A percentile compares a stretch with the other conserved stretches of the same genome.
Conservation (phyloP, 2,797 vertebrate species). For the Enoplosus armatus region DNA sequence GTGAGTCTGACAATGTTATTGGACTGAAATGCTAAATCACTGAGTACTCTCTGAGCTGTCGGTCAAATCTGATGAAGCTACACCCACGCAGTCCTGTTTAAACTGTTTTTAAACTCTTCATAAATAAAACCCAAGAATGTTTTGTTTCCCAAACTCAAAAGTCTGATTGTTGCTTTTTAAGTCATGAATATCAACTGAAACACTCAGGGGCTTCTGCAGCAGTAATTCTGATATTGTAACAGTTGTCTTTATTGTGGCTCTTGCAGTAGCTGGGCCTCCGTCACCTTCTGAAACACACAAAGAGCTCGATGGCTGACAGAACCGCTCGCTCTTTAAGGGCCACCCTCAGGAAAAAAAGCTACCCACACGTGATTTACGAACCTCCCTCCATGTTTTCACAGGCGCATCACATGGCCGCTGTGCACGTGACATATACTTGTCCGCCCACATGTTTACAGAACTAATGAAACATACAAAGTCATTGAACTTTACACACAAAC, state of each 20-base stretch:
- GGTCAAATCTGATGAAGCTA: too few species aligned
- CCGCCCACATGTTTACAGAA: constrained; percentile 40
- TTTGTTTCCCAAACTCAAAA: too few species aligned
- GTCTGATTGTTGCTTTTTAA: too few species aligned
- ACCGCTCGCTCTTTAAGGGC: constrained; percentile 10
- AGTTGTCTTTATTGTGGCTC: background rate
- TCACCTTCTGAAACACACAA: constrained; percentile 22
- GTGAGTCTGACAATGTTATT: too few species aligned
- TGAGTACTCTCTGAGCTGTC: too few species aligned
- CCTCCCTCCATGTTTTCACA: constrained; percentile 10
- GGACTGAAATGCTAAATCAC: too few species aligned
- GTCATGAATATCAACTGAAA: too few species aligned
- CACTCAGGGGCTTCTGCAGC: too few species aligned
- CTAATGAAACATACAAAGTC: constrained; percentile 25
- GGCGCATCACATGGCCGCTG: background rate
- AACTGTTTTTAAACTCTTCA: too few species aligned
- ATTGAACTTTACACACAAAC: constrained; percentile 1
- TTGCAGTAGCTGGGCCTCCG: background rate
- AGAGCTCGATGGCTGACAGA: background rate
- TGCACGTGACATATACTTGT: constrained; percentile 15
- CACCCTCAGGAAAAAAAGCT: constrained; percentile 13
- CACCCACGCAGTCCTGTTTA: too few species aligned
- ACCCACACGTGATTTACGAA: constrained; percentile 12
- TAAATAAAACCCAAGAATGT: too few species aligned
- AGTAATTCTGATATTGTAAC: background rate